Conservation (phyloP, 53 echinoderm and acorn worm genomes). For the Paelopatides confundens region DNA sequence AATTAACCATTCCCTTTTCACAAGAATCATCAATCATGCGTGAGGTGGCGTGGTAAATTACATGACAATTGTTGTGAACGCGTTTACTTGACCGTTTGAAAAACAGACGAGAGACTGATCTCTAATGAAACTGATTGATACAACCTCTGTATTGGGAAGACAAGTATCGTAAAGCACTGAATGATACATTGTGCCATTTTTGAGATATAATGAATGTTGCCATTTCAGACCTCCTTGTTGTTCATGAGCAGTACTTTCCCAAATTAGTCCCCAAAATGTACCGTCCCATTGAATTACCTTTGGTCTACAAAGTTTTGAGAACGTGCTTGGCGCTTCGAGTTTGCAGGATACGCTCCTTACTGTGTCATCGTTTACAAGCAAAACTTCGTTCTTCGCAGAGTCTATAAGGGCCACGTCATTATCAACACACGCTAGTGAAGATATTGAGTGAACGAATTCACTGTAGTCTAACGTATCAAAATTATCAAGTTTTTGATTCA, state of each 20-base stretch:
- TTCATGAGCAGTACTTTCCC: not conserved
- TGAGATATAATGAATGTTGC: not conserved
- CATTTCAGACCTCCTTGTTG: not conserved
- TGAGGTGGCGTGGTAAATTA: not conserved
- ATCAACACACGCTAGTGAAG: constrained; percentile 25
- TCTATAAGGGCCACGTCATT: not conserved
- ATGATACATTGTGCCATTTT: not conserved
- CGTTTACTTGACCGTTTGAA: constrained; percentile 1
- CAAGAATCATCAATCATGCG: too few relatives aligned
- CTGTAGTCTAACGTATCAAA: not conserved
- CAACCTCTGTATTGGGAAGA: not conserved
- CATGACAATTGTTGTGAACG: not conserved
- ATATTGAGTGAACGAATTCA: not conserved
- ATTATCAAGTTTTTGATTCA: not conserved
- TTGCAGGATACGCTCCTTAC: not conserved
- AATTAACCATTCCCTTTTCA: too few relatives aligned
- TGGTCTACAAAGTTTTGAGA: not conserved
- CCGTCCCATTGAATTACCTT: constrained; percentile 28
- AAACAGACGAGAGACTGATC: constrained; percentile 9
- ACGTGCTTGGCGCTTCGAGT: not conserved
- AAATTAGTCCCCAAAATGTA: constrained; percentile 9
- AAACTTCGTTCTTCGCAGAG: constrained; percentile 11
- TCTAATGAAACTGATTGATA: constrained; percentile 8
- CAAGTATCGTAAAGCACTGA: not conserved
- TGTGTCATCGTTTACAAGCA: not conserved